phyloP scores from a whole-genome alignment of 92 coral and sea anemone species.

The Palythoa grandis region DNA sequence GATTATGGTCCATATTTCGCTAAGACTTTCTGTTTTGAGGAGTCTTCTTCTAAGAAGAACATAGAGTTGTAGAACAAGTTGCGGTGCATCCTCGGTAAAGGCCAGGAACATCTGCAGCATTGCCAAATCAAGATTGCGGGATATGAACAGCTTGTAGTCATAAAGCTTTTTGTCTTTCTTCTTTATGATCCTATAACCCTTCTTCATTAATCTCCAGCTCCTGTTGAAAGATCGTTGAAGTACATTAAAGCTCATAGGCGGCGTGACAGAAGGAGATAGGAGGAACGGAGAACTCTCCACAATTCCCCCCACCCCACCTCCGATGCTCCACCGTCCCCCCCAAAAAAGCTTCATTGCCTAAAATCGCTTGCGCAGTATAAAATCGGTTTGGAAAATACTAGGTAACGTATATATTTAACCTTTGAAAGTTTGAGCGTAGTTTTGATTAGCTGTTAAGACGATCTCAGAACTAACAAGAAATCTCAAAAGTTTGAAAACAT shows the following conservation, averaged over 20 bases:
- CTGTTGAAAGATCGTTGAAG: slow-evolving; percentile 22
- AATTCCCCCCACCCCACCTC: too few species aligned
- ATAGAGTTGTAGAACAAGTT: slow-evolving; percentile 80
- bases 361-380: too few species aligned
- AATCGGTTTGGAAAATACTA: too few species aligned
- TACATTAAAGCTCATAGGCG: not conserved
- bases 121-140: slow-evolving; percentile 74
- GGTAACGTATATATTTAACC: too few species aligned
- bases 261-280: not conserved
- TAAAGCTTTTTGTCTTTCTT: slow-evolving; percentile 46
- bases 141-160: slow-evolving; percentile 68
- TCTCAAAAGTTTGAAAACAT: too few species aligned
- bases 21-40: slow-evolving; percentile 53
- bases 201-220: slow-evolving; percentile 77
- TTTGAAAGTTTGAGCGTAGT: too few species aligned
- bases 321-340: too few species aligned
- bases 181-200: slow-evolving; percentile 67
- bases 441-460: too few species aligned
- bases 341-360: too few species aligned
- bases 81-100: slow-evolving; percentile 89
- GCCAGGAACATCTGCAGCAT: slow-evolving; percentile 89
- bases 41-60: slow-evolving; percentile 63
- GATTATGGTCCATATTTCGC: slow-evolving; percentile 78
- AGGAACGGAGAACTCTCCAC: not conserved
- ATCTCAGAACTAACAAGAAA: too few species aligned